These are phyloP conservation scores for Meles meles DNA, from an alignment of 2,113 vertebrate genomes.

Conservation along the genomic window DNA sequence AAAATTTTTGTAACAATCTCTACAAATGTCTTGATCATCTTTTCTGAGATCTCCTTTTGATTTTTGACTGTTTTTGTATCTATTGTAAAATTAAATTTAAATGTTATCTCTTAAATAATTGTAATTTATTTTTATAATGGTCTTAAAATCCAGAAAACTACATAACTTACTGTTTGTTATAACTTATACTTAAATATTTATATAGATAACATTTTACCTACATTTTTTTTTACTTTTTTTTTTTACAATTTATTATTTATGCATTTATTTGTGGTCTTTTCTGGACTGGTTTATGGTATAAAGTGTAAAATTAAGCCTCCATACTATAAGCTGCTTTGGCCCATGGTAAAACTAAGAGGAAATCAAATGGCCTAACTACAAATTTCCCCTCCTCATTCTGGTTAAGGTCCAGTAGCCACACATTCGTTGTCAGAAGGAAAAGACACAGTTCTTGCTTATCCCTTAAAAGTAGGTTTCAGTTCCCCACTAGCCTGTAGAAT, in stretches of 20 bases:
- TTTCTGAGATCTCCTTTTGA: neutral
- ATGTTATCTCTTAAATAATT: neutral
- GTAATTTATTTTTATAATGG: neutral
- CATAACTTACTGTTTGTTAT: neutral
- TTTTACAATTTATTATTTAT: neutral
- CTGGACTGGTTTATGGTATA: neutral
- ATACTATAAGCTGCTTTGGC: neutral
- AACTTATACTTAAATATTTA: neutral
- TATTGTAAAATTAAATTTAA: neutral
- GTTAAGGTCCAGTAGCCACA: neutral
- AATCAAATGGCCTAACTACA: neutral
- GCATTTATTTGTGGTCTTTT: neutral
- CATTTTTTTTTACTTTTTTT: neutral
- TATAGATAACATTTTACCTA: neutral
- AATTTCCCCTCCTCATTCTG: neutral
- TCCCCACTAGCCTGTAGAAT: neutral
- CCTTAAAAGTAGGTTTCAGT: neutral
- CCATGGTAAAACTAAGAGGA: neutral
- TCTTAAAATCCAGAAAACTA: neutral
- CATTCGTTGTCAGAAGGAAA: neutral
- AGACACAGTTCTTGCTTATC: neutral
- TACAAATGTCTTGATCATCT: neutral
- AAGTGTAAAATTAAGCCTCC: neutral
- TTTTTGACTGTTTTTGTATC: neutral
- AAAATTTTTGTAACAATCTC: neutral